A percentile compares a stretch with the other conserved stretches of the same genome.
Evolutionary conservation across 2,113 vertebrate genomes (phyloP).

Genomic region (Donacobius atricapilla): DNA sequence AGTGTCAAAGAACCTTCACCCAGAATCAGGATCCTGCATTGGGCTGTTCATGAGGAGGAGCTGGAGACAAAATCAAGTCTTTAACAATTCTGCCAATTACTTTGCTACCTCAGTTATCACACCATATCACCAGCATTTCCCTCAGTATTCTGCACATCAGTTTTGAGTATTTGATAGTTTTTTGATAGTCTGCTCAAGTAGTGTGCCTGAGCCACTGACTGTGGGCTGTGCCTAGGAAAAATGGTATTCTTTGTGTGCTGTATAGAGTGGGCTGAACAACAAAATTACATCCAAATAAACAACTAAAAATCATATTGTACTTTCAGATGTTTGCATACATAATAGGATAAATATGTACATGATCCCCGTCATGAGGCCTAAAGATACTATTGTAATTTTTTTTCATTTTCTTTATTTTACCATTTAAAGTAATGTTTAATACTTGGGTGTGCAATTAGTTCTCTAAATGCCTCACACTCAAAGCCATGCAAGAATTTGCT

Average conservation of each 20-base stretch:
- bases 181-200: not conserved
- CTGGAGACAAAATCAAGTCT: not conserved
- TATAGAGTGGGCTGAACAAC: not conserved
- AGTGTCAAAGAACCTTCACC: not conserved
- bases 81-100: not conserved
- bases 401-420: not conserved
- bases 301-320: not conserved
- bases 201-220: not conserved
- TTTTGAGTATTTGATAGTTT: not conserved
- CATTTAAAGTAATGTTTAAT: not conserved
- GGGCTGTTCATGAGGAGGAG: not conserved
- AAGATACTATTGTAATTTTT: not conserved
- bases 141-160: not conserved
- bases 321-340: not conserved
- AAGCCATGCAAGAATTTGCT: not conserved
- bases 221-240: not conserved
- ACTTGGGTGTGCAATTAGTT: not conserved
- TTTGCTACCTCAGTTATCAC: not conserved
- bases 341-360: accelerated
- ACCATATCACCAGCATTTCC: not conserved
- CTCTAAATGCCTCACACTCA: not conserved
- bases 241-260: not conserved
- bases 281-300: not conserved
- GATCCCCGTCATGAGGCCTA: not conserved
- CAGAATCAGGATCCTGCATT: not conserved